phyloP scores from a whole-genome alignment of 2,797 vertebrate species.

The Pachyuromys duprasi region DNA sequence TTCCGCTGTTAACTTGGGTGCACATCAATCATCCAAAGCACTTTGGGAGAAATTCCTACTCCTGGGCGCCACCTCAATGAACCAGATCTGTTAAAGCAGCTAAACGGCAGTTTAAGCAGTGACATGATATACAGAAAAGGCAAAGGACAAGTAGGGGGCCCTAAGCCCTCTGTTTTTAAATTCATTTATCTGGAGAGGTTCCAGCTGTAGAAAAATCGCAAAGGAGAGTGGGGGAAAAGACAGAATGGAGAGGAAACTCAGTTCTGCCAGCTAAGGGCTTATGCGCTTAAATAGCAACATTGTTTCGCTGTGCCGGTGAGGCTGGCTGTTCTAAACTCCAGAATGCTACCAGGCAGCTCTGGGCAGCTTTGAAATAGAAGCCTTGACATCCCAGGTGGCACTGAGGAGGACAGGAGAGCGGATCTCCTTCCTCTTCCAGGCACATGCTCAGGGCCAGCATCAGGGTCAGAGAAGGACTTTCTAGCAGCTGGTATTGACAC shows the following conservation, averaged over 20 bases:
- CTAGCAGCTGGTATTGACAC: fast-evolving
- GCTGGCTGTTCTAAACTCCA: background rate
- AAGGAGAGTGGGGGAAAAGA: background rate
- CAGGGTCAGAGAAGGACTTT: background rate
- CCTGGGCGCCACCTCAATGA: background rate
- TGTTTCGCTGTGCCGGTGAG: fast-evolving
- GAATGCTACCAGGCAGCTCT: background rate
- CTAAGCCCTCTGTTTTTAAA: background rate
- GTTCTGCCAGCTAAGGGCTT: background rate
- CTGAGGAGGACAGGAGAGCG: background rate
- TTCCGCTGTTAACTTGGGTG: background rate
- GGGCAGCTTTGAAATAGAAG: background rate
- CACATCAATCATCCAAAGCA: background rate
- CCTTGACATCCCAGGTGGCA: background rate
- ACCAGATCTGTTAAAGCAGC: background rate
- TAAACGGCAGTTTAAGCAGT: background rate
- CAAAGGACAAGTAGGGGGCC: background rate
- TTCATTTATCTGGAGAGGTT: slow-evolving; percentile 23
- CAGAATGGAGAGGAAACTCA: background rate
- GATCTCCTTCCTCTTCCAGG: background rate
- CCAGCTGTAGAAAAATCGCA: background rate
- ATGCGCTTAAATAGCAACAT: fast-evolving
- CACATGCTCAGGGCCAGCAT: background rate
- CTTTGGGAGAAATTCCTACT: background rate
- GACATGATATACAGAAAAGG: background rate